Evolutionary conservation across 2,113 vertebrate genomes (phyloP), one percentile per base, ranked within the genome.

Genomic region (Eptatretus burgeri): DNA sequence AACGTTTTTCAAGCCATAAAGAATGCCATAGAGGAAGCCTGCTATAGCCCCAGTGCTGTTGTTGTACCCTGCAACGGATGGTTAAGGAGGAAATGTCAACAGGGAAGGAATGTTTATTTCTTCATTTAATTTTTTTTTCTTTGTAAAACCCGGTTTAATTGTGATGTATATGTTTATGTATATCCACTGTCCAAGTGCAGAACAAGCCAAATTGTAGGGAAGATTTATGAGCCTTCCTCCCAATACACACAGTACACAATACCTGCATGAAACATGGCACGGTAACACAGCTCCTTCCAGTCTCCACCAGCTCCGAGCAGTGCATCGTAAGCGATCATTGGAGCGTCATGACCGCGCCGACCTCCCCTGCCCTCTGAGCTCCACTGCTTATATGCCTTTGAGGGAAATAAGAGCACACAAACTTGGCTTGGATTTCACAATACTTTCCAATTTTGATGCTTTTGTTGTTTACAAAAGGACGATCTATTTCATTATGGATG

Each of bases 261-360:
- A 96, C 91, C 91, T 80, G 83, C 82, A 0, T 96, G 91, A 66
- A 93, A 84, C 80, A 94, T 84, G 70, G 85, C 84, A 52, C 84
- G 75, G 63, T 75, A 80, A 66, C 88, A 95, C 17, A 96, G 76
- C 64, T 91, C 81, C 0, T 73, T 70, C 91, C 88, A 95, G 68
- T 80, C 77, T 2, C 72, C 74, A 0, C 81, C 79, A 0, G 86
- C 79, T 5, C 76, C 81, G 20, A 96, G 69, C 51, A 96, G 77
- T n/a, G 85, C 83, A 0, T 96, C 91, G 0, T 96, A 96, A 5
- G 88, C 91, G 1, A 96, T 94, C 91, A 96, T 96, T 49, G 91
- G 88, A 4, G 87, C 80, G 1, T 96, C 91, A 0, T 96, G 91
- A 17, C 91, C 91, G 66, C 84, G 77, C 1, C 80, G 74, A 0